Percentiles rank a stretch among this genome's conserved stretches.
Conservation (phyloP, 2,888 invertebrate genomes). For the Lasioglossum oenotherae region DNA sequence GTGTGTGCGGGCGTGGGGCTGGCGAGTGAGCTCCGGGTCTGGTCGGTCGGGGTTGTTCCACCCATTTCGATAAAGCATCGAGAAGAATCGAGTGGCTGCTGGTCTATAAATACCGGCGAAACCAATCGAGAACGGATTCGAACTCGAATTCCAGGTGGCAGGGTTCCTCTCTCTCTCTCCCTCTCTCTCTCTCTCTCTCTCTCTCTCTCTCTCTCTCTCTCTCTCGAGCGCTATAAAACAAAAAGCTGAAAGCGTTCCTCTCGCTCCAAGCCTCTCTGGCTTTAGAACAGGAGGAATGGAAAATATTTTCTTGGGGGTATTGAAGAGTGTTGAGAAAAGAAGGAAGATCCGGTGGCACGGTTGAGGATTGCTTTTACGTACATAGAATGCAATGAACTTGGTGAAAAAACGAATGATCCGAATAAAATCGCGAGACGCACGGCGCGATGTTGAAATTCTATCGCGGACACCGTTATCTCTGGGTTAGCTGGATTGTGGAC, state of each 20-base stretch:
- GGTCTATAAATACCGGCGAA: conserved; percentile 42
- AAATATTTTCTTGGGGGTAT: not conserved
- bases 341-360: not conserved
- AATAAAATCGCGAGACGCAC: not conserved
- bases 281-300: not conserved
- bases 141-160: conserved; percentile 18
- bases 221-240: conserved; percentile 5
- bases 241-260: not conserved
- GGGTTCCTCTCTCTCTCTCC: not conserved
- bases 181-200: not conserved
- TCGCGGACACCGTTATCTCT: conserved; percentile 23
- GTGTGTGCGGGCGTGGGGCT: not conserved
- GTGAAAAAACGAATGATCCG: not conserved
- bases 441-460: not conserved
- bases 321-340: not conserved
- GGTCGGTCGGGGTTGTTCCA: conserved; percentile 36
- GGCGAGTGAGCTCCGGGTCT: not conserved
- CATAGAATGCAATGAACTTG: not conserved
- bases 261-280: not conserved
- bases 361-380: not conserved
- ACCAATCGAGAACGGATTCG: conserved; percentile 38
- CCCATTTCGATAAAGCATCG: conserved; percentile 49
- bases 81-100: conserved; percentile 36
- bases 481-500: conserved; percentile 75
- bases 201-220: not conserved